Evolutionary conservation across 2,888 invertebrate species (phyloP).

Genomic region (Trichopria drosophilae): DNA sequence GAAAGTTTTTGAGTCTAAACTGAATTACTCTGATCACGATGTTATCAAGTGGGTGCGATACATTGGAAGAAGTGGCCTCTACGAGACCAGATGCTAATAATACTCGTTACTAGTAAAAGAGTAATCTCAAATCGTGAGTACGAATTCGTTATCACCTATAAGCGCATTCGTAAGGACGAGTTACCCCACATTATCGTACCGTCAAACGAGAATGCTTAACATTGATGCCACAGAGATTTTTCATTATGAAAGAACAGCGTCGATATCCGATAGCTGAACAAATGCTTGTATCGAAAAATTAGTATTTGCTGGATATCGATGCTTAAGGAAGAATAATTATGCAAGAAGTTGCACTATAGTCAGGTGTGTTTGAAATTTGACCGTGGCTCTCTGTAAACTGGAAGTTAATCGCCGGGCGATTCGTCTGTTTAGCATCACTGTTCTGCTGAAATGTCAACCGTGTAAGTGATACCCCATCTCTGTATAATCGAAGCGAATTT

Average conservation of each 20-base stretch:
- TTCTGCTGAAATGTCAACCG: conserved; percentile 25
- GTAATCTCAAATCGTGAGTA: conserved; percentile 29
- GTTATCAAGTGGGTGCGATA: conserved; percentile 99
- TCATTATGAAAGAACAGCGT: too few relatives aligned
- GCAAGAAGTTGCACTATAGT: too few relatives aligned
- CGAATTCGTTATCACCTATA: conserved; percentile 26
- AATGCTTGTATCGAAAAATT: too few relatives aligned
- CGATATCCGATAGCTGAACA: too few relatives aligned
- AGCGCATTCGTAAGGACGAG: conserved; percentile 22
- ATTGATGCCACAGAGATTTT: conserved; percentile 23
- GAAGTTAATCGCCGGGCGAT: conserved; percentile 25
- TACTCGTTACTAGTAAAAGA: conserved; percentile 31
- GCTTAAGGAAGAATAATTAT: too few relatives aligned
- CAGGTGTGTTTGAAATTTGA: too few relatives aligned
- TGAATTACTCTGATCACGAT: conserved; percentile 99
- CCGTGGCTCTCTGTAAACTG: conserved; percentile 23
- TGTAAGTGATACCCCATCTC: conserved; percentile 26
- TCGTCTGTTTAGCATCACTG: conserved; percentile 27
- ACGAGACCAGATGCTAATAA: conserved; percentile 94
- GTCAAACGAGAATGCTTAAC: conserved; percentile 27
- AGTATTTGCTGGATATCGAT: too few relatives aligned
- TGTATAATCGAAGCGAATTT: conserved; percentile 22
- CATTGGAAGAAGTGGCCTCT: conserved; percentile 97
- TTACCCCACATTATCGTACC: conserved; percentile 19
- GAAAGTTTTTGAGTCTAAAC: conserved; percentile 98